phyloP scores from a whole-genome alignment of 2,113 vertebrate species.

The Podilymbus podiceps region DNA sequence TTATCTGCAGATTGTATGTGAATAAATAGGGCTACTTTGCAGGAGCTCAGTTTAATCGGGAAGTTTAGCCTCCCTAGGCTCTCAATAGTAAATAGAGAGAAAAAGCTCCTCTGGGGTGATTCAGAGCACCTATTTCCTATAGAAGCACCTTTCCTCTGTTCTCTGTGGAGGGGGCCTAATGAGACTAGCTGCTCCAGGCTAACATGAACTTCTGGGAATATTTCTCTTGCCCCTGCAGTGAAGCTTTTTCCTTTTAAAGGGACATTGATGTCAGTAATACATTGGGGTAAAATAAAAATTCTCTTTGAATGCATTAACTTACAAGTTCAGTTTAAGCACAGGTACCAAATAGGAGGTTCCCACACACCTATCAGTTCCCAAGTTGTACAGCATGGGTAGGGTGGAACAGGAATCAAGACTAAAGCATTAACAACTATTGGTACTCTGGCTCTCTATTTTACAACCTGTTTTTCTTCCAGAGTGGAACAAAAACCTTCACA shows the following conservation, averaged over 20 bases:
- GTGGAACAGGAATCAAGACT: neutral
- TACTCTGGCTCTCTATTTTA: neutral
- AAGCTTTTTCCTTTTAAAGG: conserved; percentile 23
- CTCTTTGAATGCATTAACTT: neutral
- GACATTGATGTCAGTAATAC: neutral
- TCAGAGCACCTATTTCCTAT: neutral
- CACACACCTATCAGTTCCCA: neutral
- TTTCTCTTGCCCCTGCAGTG: neutral
- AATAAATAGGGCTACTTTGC: neutral
- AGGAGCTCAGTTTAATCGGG: neutral
- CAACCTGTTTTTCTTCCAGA: neutral
- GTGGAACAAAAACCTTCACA: neutral
- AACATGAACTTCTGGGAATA: conserved; percentile 2
- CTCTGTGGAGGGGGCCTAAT: neutral
- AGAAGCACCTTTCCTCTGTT: neutral
- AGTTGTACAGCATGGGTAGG: neutral
- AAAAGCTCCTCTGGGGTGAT: conserved; percentile 1
- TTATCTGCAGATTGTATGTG: neutral
- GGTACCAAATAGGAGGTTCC: neutral
- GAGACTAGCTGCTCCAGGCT: conserved; percentile 36
- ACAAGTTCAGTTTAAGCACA: neutral
- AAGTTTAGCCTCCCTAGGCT: neutral
- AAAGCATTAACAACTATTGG: neutral
- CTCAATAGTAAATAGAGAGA: conserved; percentile 7
- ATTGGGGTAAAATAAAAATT: conserved; percentile 9